These are phyloP conservation scores for Arctia plantaginis DNA, from an alignment of 2,888 invertebrate genomes.

Conservation along the genomic window DNA sequence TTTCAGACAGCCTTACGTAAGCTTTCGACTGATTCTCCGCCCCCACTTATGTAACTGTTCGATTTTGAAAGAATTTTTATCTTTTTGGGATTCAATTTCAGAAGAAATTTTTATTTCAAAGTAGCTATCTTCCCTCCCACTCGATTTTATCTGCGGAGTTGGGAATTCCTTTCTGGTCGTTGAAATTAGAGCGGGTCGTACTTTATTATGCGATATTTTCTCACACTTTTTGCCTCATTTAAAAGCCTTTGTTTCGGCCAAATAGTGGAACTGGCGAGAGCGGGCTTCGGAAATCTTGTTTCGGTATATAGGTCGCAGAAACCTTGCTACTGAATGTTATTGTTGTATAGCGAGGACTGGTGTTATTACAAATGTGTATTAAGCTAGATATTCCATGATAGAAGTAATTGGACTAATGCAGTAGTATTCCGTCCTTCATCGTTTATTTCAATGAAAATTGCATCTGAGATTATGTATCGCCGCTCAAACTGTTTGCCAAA, in stretches of 20 bases:
- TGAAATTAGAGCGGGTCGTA: constrained; percentile 21
- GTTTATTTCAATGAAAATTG: constrained; percentile 57
- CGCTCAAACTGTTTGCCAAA: constrained; percentile 22
- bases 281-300: constrained; percentile 39
- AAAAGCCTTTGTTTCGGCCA: constrained; percentile 46
- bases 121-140: constrained; percentile 41
- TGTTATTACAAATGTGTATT: constrained; percentile 23
- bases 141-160: constrained; percentile 30
- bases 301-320: constrained; percentile 45
- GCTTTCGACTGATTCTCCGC: constrained; percentile 69
- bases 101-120: constrained; percentile 57
- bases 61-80: constrained; percentile 67
- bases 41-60: constrained; percentile 81
- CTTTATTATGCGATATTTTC: constrained; percentile 18
- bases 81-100: constrained; percentile 63
- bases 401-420: constrained; percentile 62
- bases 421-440: constrained; percentile 59
- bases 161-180: constrained; percentile 17
- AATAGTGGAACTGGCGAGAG: constrained; percentile 30
- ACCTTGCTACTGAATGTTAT: constrained; percentile 37
- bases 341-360: constrained; percentile 23
- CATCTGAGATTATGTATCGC: constrained; percentile 23
- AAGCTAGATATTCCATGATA: constrained; percentile 41
- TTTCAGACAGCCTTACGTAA: constrained; percentile 80
- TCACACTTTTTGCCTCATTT: constrained; percentile 22